A percentile compares a stretch with the other conserved stretches of the same genome.
Conservation (phyloP, 2,113 vertebrate genomes). For the Brachyistius frenatus region DNA sequence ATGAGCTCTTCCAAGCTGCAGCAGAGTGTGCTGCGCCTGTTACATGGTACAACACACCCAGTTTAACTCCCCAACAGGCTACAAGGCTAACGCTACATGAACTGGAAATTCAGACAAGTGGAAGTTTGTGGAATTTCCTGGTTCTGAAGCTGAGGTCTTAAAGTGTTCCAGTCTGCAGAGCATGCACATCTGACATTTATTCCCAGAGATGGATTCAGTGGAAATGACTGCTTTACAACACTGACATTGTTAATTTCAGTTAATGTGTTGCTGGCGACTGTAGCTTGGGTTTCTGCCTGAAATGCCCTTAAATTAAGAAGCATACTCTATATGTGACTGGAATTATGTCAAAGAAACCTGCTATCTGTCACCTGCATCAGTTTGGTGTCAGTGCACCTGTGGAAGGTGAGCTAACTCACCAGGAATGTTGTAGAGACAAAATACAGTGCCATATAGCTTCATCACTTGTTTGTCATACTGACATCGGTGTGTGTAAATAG, state of each 20-base stretch:
- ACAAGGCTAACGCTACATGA: constrained; percentile 10
- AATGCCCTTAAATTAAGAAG: constrained; percentile 8
- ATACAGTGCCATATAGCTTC: constrained; percentile 3
- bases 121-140: constrained; percentile 24
- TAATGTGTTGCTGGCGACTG: background rate
- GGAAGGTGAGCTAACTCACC: constrained; percentile 21
- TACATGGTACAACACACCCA: constrained; percentile 27
- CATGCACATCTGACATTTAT: constrained; percentile 13
- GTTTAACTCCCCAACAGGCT: constrained; percentile 30
- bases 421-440: constrained; percentile 43
- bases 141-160: background rate
- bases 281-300: constrained; percentile 8
- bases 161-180: background rate
- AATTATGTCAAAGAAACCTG: constrained; percentile 30
- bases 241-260: background rate
- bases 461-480: background rate
- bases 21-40: constrained; percentile 26
- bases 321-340: constrained; percentile 22
- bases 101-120: constrained; percentile 32
- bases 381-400: constrained; percentile 52
- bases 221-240: background rate
- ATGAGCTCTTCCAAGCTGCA: constrained; percentile 26
- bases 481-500: background rate
- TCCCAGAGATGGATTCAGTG: background rate
- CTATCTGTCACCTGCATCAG: constrained; percentile 56